Evolutionary conservation across 2,888 invertebrate genomes (phyloP), one percentile per base, ranked within the genome.

Genomic region (Sicus ferrugineus): DNA sequence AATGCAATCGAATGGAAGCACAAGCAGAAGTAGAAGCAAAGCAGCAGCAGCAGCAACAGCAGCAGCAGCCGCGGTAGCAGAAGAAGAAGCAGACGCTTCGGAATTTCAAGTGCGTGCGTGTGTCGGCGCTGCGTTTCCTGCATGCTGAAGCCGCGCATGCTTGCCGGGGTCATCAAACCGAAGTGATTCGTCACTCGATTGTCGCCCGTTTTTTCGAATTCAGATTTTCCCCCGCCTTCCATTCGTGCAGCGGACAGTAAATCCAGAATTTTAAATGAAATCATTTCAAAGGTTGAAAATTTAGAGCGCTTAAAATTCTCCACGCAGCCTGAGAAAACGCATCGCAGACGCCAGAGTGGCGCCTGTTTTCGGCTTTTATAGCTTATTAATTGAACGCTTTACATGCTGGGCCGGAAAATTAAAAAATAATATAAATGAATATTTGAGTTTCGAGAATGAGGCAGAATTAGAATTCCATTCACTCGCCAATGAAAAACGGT

Each of bases 351-450:
- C 59, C 68, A 50, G 68, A 30, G 69, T 72, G 72, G 72, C 72
- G 72, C 72, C 70, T 70, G 56, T 38, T 59, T 69, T 67, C 9
- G n/a, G n/a, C 52, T 64, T 63, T 72, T 67, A 72, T 72, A 38
- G 69, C 30, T 72, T 70, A 52, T 72, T 72, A 72, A 72, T 70
- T 69, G 70, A 66, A 26, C 48, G 48, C 54, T 56, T 61, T 59
- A 52, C 61, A 68, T 62, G 64, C 52, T 21, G 26, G 21, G 14
- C 54, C 16, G 30, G 28, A 56, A 54, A 21, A 63, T 16, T 26
- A 42, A 63, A 9, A 48, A 56, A 14, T 3, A 28, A 34, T 59
- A 68, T 48, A 34, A 3, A 68, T n/a, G 38, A 38, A 16, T 56
- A 34, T n/a, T 26, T 23, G 11, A 26, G 14, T 48, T 14, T 56